phyloP scores from a whole-genome alignment of 2,797 vertebrate species.

The Pantherophis alleghaniensis region DNA sequence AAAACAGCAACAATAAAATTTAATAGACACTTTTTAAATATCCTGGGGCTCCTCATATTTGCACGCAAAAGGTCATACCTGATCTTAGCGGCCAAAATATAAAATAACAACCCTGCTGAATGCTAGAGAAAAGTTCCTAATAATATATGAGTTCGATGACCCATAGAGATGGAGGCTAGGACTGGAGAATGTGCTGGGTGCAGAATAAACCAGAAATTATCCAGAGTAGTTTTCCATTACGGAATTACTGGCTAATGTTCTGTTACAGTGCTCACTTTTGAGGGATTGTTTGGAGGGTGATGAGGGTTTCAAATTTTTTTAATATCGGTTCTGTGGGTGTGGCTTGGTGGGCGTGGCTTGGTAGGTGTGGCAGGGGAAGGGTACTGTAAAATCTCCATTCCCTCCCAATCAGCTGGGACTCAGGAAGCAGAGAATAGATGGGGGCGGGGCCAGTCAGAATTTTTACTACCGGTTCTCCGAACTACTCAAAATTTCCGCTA shows the following conservation, averaged over 20 bases:
- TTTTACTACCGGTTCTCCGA: too few species aligned
- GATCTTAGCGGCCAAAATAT: neutral
- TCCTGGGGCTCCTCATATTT: neutral
- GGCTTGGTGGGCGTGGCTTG: too few species aligned
- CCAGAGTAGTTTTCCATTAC: neutral
- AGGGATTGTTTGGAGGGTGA: neutral
- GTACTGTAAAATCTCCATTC: too few species aligned
- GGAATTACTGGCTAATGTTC: neutral
- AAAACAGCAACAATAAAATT: neutral
- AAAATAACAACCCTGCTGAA: neutral
- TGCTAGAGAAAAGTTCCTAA: neutral
- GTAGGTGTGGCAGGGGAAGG: too few species aligned
- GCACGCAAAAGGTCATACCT: neutral
- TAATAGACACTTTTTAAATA: neutral
- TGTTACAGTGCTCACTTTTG: neutral
- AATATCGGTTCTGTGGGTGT: too few species aligned
- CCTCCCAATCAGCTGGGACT: too few species aligned
- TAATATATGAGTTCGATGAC: neutral
- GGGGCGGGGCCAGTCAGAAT: too few species aligned
- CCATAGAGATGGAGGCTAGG: neutral
- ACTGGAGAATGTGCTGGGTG: neutral
- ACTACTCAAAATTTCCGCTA: too few species aligned
- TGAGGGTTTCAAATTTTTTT: too few species aligned
- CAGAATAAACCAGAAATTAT: neutral
- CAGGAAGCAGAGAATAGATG: too few species aligned